Evolutionary conservation across 2,888 invertebrate species (phyloP), one percentile per base, ranked within the genome.

Genomic region (Cataglyphis livida): DNA sequence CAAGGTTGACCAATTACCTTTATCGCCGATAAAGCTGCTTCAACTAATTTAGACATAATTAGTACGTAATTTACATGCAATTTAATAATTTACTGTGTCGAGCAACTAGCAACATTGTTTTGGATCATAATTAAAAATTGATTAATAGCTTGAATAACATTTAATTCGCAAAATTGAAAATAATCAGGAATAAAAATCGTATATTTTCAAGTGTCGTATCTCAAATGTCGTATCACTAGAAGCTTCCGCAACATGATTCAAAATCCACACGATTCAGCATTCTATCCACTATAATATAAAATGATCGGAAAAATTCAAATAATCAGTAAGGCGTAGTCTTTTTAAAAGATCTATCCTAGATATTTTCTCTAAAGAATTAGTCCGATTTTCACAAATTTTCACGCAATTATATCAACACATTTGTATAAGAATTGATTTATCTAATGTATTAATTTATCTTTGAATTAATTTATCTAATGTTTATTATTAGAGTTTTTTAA

Each of bases 1-100:
- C 15, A 32, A 41, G 38, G 41, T 68, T 78, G 70, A 57, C 10
- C 41, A 35, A 57, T 41, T 38, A 78, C n/a, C 32, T 57, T 28
- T 41, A 15, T 12, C 38, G 10, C 12, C 38, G n/a, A 76, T 54
- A 38, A 41, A 10, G 18, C 38, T 57, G 15, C 6, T 15, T 57
- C 28, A 5, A 54, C 54, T n/a, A 68, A 76, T 76, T 76, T 41
- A 10, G 28, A 44, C 32, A 28, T 28, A 25, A 68, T 15, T 54
- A 76, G 28, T 28, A 41, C 0, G 25, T 38, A 28, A 18, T 21
- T 75, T 54, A 25, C 12, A 21, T 18, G 28, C 6, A 28, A n/a
- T n/a, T n/a, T n/a, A n/a, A n/a, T n/a, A n/a, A n/a, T n/a, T n/a
- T n/a, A n/a, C n/a, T n/a, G 25, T 41, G 41, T 21, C 41, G 15